Evolutionary conservation across 2,888 invertebrate species (phyloP).

Genomic region (Caenorhabditis sulstoni): DNA sequence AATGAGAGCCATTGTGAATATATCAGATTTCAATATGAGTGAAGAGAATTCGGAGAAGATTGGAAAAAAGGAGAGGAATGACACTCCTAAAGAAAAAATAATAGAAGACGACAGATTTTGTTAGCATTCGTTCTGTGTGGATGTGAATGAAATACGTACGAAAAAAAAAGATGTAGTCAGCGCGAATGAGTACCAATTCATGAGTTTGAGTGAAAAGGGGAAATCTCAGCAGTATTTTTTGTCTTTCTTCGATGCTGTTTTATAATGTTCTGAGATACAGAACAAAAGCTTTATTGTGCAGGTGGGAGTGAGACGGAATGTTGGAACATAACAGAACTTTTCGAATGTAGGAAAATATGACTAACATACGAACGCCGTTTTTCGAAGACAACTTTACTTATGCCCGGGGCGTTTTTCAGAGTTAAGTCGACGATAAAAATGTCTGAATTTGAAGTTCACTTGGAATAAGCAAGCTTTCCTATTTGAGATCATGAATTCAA

Average conservation of each 20-base stretch:
- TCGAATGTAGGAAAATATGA: neutral
- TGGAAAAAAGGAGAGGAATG: neutral
- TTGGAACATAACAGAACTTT: neutral
- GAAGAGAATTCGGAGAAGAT: neutral
- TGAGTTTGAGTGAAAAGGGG: slow-evolving; percentile 28
- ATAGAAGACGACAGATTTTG: neutral
- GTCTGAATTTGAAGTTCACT: too few species aligned
- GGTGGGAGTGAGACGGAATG: neutral
- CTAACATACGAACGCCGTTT: slow-evolving; percentile 9
- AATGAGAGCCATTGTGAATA: neutral
- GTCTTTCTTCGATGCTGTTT: slow-evolving; percentile 1
- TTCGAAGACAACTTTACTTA: neutral
- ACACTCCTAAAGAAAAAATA: neutral
- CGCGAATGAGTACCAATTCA: slow-evolving; percentile 32
- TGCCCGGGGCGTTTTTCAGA: slow-evolving; percentile 19
- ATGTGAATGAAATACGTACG: slow-evolving; percentile 10
- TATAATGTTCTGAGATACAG: slow-evolving; percentile 4
- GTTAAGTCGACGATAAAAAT: slow-evolving; percentile 19
- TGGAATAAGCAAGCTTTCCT: too few species aligned
- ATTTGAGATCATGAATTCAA: too few species aligned
- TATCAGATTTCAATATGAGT: slow-evolving; percentile 8
- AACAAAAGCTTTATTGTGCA: neutral
- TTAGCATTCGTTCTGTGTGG: slow-evolving; percentile 5
- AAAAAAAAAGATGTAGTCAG: slow-evolving; percentile 12
- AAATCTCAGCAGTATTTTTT: slow-evolving; percentile 5